phyloP scores from a whole-genome alignment of 2,797 vertebrate species.

The Phrynocephalus forsythii region DNA sequence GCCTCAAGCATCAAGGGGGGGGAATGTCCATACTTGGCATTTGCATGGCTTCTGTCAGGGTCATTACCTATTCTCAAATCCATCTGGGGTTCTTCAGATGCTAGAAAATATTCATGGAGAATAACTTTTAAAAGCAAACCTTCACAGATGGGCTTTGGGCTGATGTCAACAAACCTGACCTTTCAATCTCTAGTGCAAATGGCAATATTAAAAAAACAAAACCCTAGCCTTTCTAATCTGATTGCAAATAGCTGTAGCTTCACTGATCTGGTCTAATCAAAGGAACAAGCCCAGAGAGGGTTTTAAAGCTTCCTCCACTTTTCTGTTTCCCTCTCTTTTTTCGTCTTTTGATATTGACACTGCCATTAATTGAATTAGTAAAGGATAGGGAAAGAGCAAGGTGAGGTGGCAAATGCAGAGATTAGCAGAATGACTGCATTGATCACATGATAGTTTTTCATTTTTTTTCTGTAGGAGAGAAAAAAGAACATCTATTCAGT shows the following conservation, averaged over 20 bases:
- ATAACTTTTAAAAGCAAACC: constrained; percentile 69
- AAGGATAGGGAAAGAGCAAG: constrained; percentile 70
- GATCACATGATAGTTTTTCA: constrained; percentile 48
- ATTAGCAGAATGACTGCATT: constrained; percentile 71
- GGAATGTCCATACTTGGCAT: constrained; percentile 3
- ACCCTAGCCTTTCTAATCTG: constrained; percentile 71
- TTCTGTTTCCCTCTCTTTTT: neutral
- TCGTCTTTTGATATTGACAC: constrained; percentile 56
- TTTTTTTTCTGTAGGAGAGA: constrained; percentile 27
- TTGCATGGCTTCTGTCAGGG: constrained; percentile 25
- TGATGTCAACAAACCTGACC: constrained; percentile 72
- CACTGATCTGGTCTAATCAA: constrained; percentile 79
- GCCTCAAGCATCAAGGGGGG: neutral
- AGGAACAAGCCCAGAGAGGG: constrained; percentile 76
- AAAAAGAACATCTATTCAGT: neutral
- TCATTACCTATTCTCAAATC: constrained; percentile 47
- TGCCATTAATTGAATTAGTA: constrained; percentile 80
- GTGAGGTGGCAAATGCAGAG: constrained; percentile 72
- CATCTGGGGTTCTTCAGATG: constrained; percentile 56
- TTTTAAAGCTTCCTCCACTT: constrained; percentile 69
- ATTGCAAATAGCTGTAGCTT: constrained; percentile 76
- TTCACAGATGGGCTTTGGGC: constrained; percentile 67
- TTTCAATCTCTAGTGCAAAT: constrained; percentile 72
- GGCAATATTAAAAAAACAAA: constrained; percentile 72
- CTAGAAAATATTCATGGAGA: constrained; percentile 65